Evolutionary conservation across 1,140 invertebrate genomes (phyloP).

Genomic region (Nasonia giraulti): DNA sequence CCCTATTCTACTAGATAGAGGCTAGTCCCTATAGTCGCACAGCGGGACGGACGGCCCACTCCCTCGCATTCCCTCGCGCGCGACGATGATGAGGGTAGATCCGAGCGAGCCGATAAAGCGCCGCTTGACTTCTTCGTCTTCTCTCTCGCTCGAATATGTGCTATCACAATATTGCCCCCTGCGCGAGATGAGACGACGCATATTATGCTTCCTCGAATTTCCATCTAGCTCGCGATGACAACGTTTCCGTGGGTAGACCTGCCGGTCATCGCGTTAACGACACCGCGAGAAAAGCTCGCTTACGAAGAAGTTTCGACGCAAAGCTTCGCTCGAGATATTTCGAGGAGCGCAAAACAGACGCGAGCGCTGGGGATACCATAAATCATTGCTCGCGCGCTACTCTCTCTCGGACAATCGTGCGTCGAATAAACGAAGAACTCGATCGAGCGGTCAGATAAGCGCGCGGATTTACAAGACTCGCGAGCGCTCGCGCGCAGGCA

Average conservation of each 20-base stretch:
- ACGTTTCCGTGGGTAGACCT: too few relatives aligned
- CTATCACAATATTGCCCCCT: constrained; percentile 61
- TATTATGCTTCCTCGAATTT: constrained; percentile 47
- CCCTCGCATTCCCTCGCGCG: not conserved
- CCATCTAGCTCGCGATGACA: not conserved
- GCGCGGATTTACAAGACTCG: constrained; percentile 51
- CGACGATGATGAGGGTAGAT: constrained; percentile 6
- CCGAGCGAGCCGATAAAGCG: not conserved
- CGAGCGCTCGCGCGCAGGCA: constrained; percentile 20
- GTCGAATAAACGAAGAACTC: constrained; percentile 51
- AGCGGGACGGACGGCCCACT: not conserved
- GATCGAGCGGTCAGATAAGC: constrained; percentile 53
- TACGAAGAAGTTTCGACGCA: not conserved
- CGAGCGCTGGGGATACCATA: constrained; percentile 30
- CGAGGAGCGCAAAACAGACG: not conserved
- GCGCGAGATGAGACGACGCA: constrained; percentile 25
- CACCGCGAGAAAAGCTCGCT: too few relatives aligned
- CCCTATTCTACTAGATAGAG: not conserved
- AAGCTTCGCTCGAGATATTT: constrained; percentile 8
- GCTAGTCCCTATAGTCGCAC: not conserved
- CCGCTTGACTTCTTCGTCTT: constrained; percentile 59
- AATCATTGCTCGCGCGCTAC: constrained; percentile 44
- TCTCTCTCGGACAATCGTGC: constrained; percentile 45
- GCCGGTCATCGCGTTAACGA: too few relatives aligned
- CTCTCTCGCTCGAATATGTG: constrained; percentile 16